A percentile compares a stretch with the other conserved stretches of the same genome.
phyloP scores from a whole-genome alignment of 2,888 invertebrate genomes.

The Ariolimax columbianus region DNA sequence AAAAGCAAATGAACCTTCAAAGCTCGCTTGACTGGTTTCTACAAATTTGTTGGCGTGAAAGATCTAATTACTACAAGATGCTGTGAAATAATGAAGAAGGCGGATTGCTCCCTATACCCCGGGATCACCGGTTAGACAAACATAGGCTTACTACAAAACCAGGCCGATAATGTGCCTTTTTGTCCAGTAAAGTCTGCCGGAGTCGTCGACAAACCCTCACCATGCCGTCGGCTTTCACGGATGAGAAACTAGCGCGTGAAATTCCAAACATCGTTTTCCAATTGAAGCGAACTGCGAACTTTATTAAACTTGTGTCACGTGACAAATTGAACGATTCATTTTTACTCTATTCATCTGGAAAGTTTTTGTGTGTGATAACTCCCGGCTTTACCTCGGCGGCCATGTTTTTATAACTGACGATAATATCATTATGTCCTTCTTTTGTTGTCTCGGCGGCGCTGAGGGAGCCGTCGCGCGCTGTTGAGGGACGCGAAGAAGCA shows the following conservation, averaged over 20 bases:
- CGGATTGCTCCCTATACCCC: neutral
- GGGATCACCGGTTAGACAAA: conserved; percentile 12
- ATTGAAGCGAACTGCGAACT: conserved; percentile 13
- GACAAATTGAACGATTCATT: conserved; percentile 5
- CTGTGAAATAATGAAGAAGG: conserved; percentile 7
- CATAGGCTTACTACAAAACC: neutral
- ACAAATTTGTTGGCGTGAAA: neutral
- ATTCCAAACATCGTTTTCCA: conserved; percentile 15
- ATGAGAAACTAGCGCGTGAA: neutral
- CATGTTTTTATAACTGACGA: neutral
- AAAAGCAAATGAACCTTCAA: neutral
- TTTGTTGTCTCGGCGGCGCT: neutral
- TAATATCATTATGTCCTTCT: conserved; percentile 3
- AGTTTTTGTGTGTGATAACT: neutral
- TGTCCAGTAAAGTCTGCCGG: neutral
- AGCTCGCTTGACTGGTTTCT: neutral
- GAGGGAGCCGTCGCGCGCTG: neutral
- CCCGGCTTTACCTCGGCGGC: neutral
- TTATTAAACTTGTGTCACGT: neutral
- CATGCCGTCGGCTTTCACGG: neutral
- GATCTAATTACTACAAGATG: neutral
- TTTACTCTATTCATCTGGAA: neutral
- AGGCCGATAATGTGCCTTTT: neutral
- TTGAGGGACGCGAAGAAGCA: neutral
- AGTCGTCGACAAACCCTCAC: neutral